Percentiles rank a stretch among this genome's conserved stretches.
Conservation (phyloP, 2,113 vertebrate species). For the Aldabrachelys gigantea region DNA sequence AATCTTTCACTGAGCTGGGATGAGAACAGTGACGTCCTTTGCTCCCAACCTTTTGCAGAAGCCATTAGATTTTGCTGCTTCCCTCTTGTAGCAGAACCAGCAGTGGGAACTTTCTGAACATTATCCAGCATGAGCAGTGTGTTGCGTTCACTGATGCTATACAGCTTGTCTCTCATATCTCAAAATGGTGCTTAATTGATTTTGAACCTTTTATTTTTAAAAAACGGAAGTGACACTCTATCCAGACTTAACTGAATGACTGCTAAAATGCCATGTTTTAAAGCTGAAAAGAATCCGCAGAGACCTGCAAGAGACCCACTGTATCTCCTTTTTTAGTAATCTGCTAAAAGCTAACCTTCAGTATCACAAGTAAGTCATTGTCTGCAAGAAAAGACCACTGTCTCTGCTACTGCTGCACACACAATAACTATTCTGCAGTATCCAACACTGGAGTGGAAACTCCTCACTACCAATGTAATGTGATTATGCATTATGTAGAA, state of each 20-base stretch:
- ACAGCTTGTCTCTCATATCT: neutral
- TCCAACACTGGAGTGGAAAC: neutral
- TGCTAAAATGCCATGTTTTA: neutral
- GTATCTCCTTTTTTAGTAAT: conserved; percentile 20
- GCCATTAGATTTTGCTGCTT: neutral
- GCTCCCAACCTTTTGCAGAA: neutral
- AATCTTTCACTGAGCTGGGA: accelerated
- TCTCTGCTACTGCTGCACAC: neutral
- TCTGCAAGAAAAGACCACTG: neutral
- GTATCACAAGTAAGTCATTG: conserved; percentile 58
- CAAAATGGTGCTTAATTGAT: neutral
- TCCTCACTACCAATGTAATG: neutral
- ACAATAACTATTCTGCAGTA: neutral
- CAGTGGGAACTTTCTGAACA: neutral
- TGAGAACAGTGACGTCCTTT: neutral
- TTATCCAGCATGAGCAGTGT: neutral
- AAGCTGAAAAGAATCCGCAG: conserved; percentile 2
- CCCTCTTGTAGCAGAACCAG: neutral
- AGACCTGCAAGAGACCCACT: neutral
- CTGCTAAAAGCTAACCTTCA: conserved; percentile 35
- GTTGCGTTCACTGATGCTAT: neutral
- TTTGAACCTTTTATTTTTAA: neutral
- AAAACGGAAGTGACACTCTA: neutral
- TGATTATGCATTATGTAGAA: neutral
- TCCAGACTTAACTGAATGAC: neutral